Base-by-base conservation (phyloP, 2,888 invertebrate species). In the Agrotis segetum region DNA sequence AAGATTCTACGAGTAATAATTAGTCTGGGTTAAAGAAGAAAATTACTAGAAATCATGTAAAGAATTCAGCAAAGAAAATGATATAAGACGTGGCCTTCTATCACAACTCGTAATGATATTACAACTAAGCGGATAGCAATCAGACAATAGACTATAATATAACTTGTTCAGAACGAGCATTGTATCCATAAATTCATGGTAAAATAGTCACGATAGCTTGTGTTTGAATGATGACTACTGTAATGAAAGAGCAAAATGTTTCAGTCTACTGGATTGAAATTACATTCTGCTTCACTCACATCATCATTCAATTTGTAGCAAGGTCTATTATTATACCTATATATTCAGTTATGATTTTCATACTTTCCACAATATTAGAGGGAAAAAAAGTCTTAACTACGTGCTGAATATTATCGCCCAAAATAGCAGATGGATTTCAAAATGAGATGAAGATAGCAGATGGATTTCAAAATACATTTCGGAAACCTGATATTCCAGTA, bases 191-290 rank as follows among this genome's bases (percentile, higher is more conserved):
- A 24, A 73, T 66, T 58, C 40, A 74, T 66, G 74, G 47, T 71
- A 46, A 49, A 24, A 49, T 49, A 49, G 65, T 62, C 74, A 72
- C 53, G 49, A 79, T 53, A 61, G 46, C 77, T 52, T 49, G 17
- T 46, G 50, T 3, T 50, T 79, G 19, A 65, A 59, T 59, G 40
- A 61, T 79, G 65, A 44, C 40, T 61, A 58, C n/a, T 24, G 19
- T 73, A 56, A 50, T 46, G 16, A 65, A 79, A 21, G 61, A 61
- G 56, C 24, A 62, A 52, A 65, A 61, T 44, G 52, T 61, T 65
- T 50, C 46, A 62, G 55, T 49, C 21, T 40, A 77, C 55, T 65
- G 56, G 40, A 44, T 58, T 50, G 9, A 19, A 34, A 44, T 21
- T 40, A 40, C 17, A 46, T 21, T 19, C 9, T 1, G 14, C n/a